Base-by-base conservation (phyloP, 2,797 vertebrate species). In the Gouania willdenowi region DNA sequence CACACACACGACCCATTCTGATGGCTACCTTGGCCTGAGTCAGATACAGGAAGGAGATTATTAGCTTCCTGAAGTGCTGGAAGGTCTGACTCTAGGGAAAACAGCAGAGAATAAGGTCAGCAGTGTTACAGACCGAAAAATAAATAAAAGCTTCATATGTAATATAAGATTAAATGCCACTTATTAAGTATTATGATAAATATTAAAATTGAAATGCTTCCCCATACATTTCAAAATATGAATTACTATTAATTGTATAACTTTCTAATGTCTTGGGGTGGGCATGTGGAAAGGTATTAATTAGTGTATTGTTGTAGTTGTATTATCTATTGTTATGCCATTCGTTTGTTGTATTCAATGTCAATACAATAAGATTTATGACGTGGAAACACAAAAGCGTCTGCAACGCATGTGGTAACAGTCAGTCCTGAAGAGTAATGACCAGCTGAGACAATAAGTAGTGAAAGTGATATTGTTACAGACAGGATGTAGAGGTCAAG, bases 21-120 rank as follows among this genome's bases (percentile, higher is more conserved):
- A 49, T 17, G 27, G 35, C 49, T 5, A 1, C 30, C 31, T 2
- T 10, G 21, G 50, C 41, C 60, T 28, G 44, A 75, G 66, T 77
- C 64, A 41, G 35, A 75, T 33, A 72, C 54, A 86, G 79, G 79
- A 83, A 77, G 71, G 56, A 73, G 56, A 76, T 76, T 67, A 82
- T 86, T 70, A 78, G 69, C 67, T 78, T 83, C 68, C 78, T 75
- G 74, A 72, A 55, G 59, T 59, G 54, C 41, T 42, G 51, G 66
- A 44, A 53, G 45, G 60, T 31, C 33, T n/a, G 5, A 28, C 3
- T 5, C 48, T 17, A 21, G 13, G 27, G 20, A n/a, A 31, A 4
- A 24, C 41, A 63, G 49, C 50, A 60, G 52, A 58, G 64, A 60
- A 66, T 56, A 57, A 71, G 70, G 62, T 68, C 66, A 75, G 18